Conservation (phyloP, 2,888 invertebrate genomes). For the Agrenia bidenticulata region DNA sequence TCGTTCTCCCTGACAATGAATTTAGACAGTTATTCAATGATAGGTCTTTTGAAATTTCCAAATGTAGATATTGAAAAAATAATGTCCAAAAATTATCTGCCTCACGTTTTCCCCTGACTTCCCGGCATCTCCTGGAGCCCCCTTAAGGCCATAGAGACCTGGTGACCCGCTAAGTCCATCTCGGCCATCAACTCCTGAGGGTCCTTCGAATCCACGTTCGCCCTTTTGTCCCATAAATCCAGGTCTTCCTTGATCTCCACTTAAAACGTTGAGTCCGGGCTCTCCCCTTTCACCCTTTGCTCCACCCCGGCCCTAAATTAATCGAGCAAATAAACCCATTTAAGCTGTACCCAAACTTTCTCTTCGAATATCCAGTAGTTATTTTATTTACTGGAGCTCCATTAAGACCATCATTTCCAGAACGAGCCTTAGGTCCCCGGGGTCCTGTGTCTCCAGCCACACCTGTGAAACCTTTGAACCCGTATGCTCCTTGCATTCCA, state of each 20-base stretch:
- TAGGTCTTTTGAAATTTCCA: too few species aligned
- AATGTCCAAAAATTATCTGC: neutral
- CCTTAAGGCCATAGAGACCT: conserved; percentile 55
- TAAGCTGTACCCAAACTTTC: conserved; percentile 2
- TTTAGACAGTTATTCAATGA: too few species aligned
- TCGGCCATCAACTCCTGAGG: conserved; percentile 61
- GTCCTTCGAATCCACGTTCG: conserved; percentile 47
- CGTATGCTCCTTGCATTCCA: conserved; percentile 55
- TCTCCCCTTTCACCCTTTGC: conserved; percentile 51
- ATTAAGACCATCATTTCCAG: conserved; percentile 54
- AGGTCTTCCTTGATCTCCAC: conserved; percentile 24
- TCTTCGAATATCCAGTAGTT: too few species aligned
- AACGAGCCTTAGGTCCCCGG: conserved; percentile 52
- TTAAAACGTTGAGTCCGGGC: conserved; percentile 36
- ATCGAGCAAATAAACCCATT: neutral
- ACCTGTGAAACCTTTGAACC: conserved; percentile 53
- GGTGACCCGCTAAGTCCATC: conserved; percentile 57
- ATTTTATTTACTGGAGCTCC: conserved; percentile 33
- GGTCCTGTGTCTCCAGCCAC: conserved; percentile 49
- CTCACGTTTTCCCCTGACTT: conserved; percentile 34
- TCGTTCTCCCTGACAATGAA: conserved; percentile 54
- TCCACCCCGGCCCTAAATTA: conserved; percentile 27
- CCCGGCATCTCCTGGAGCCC: conserved; percentile 46
- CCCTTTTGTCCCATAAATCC: conserved; percentile 12
- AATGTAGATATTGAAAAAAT: neutral